A percentile compares a stretch with the other conserved stretches of the same genome.
These are phyloP conservation scores for Hylaeus anthracinus DNA, from an alignment of 1,140 invertebrate species.

Conservation along the genomic window DNA sequence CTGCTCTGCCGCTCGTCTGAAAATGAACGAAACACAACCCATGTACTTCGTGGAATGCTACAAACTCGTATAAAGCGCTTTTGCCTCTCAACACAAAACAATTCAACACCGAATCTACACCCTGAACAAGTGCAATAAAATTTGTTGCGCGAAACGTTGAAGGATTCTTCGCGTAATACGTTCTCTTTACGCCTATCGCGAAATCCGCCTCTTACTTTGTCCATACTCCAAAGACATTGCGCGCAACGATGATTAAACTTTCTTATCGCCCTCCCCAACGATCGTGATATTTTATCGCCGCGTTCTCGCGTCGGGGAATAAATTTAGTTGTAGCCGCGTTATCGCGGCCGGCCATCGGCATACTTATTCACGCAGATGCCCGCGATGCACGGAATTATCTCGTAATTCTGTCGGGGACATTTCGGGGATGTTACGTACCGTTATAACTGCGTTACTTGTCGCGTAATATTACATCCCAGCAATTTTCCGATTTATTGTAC, in stretches of 20 bases:
- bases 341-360: conserved; percentile 5
- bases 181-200: neutral
- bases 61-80: too few species aligned
- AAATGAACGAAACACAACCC: too few species aligned
- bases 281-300: conserved; percentile 20
- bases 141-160: too few species aligned
- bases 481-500: neutral
- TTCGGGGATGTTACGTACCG: neutral
- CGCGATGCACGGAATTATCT: neutral
- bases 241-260: neutral
- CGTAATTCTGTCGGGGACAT: neutral
- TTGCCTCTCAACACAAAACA: too few species aligned
- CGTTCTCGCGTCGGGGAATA: conserved; percentile 25
- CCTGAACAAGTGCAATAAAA: too few species aligned
- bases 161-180: neutral
- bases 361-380: conserved; percentile 13
- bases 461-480: neutral
- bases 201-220: neutral
- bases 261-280: conserved; percentile 6
- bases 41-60: too few species aligned
- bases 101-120: too few species aligned
- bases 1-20: too few species aligned
- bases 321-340: conserved; percentile 14
- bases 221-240: neutral
- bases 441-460: neutral